Percentiles rank a stretch among this genome's conserved stretches.
Conservation (phyloP, 2,888 invertebrate genomes). For the Carcina quercana region DNA sequence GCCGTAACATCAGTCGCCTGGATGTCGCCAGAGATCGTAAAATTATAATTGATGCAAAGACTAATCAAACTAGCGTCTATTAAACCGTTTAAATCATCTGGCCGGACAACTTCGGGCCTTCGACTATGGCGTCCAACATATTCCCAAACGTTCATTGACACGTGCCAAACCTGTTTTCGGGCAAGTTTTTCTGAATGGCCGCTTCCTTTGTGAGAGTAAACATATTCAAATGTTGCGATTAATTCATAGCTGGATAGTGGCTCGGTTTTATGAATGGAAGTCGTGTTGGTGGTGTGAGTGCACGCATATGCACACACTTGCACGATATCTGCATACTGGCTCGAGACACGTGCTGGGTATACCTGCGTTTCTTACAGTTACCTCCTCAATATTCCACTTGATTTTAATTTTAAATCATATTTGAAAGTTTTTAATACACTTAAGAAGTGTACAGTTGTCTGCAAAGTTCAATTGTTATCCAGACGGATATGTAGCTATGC, state of each 20-base stretch:
- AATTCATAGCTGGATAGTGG: conserved; percentile 71
- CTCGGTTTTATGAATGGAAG: conserved; percentile 71
- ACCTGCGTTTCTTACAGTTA: conserved; percentile 55
- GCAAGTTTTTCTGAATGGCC: conserved; percentile 69
- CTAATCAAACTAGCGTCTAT: conserved; percentile 50
- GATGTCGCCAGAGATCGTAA: conserved; percentile 27
- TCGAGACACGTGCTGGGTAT: conserved; percentile 53
- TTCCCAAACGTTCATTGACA: conserved; percentile 72
- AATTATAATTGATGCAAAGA: conserved; percentile 46
- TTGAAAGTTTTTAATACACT: conserved; percentile 49
- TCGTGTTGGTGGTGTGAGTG: conserved; percentile 33
- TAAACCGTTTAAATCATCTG: conserved; percentile 64
- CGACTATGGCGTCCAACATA: conserved; percentile 63
- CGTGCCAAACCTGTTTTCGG: conserved; percentile 70
- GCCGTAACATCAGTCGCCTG: background rate
- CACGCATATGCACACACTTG: conserved; percentile 38
- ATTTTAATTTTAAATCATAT: conserved; percentile 63
- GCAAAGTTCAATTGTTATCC: background rate
- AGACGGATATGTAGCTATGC: background rate
- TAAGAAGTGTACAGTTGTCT: background rate
- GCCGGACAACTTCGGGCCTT: conserved; percentile 34
- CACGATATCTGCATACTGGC: conserved; percentile 61
- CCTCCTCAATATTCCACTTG: conserved; percentile 64
- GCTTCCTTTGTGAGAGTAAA: conserved; percentile 72
- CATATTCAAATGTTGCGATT: conserved; percentile 75